Evolutionary conservation across 1,140 invertebrate species (phyloP), one percentile per base, ranked within the genome.

Genomic region (Drosophila setifemur): DNA sequence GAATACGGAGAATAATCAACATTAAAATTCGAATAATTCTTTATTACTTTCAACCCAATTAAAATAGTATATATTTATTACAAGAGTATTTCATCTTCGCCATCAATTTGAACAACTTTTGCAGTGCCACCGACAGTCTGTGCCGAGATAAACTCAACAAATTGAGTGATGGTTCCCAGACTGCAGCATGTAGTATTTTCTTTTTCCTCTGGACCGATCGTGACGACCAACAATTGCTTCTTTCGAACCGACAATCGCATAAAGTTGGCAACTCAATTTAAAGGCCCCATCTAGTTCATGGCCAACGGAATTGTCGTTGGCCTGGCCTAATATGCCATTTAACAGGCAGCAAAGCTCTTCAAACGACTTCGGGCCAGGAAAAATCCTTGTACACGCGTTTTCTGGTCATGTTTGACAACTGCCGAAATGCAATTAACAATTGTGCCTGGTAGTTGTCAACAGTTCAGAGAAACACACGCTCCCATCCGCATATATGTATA

Each of bases 371-470:
- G 37, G 71, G 67, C 14, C 48, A 53, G 57, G 58, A 61, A 83
- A 73, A 83, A 83, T 70, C 68, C 47, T 78, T 40, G 40, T 44
- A 74, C 63, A 78, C 42, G 55, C 45, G 66, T 72, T 64, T 64
- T 48, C 66, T 72, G 74, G 70, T 52, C 71, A 69, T 86, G 81
- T 85, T 64, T 81, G 81, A 86, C 75, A 88, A 88, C 74, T 73
- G 64, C 74, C 74, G 54, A 88, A 88, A 88, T 88, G 86, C 85
- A 88, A 88, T 88, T 88, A 88, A 88, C 83, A 88, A 83, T 88
- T 88, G 85, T 79, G 58, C 68, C 57, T 48, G 55, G 58, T 29
- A 73, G 57, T 82, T 72, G 82, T 77, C 50, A 50, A 48, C 26
- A 69, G 43, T 33, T 21, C 47, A 29, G 35, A 73, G 26, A 42